Base-by-base conservation (phyloP, 2,113 vertebrate species). In the Panthera leo region DNA sequence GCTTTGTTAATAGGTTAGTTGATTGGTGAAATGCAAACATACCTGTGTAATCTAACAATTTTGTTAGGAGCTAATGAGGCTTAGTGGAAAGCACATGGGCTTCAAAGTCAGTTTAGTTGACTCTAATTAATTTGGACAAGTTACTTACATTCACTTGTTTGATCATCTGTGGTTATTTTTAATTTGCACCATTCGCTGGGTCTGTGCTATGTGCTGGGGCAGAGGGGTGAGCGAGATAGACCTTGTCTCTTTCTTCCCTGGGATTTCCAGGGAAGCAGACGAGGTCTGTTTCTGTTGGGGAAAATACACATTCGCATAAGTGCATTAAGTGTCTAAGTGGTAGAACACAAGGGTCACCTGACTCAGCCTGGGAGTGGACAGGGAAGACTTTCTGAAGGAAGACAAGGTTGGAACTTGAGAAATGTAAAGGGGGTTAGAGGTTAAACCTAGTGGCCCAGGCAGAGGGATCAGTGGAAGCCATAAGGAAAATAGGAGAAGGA, bases 101-200 rank as follows among this genome's bases (percentile, higher is more conserved):
- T 92, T 93, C 7, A 27, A 93, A 89, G 67, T 96, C 36, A 85
- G 25, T 71, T 87, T 51, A 71, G 29, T 78, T 94, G 51, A 23
- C n/a, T n/a, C 36, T 96, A 88, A 95, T 51, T 82, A 84, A 80
- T 13, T 80, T 95, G 55, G 25, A 63, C 16, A 31, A 85, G 48
- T 88, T 85, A 80, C 9, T 58, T 31, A 94, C 31, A 18, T 85
- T 79, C n/a, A 61, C 12, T 84, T 45, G 2, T 76, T 71, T 91
- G 65, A 42, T 58, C 31, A 80, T 85, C 27, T 6, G 13, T 91
- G 21, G 29, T 89, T 89, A 53, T 73, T 85, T 90, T 48, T 51
- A 45, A 25, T 42, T 75, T 79, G 31, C 61, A 45, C 8, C 4
- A 29, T 84, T 95, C 95, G 53, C 27, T 87, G 21, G 51, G n/a